These are phyloP conservation scores for Ceramica pisi DNA, from an alignment of 2,888 invertebrate genomes.

Conservation along the genomic window DNA sequence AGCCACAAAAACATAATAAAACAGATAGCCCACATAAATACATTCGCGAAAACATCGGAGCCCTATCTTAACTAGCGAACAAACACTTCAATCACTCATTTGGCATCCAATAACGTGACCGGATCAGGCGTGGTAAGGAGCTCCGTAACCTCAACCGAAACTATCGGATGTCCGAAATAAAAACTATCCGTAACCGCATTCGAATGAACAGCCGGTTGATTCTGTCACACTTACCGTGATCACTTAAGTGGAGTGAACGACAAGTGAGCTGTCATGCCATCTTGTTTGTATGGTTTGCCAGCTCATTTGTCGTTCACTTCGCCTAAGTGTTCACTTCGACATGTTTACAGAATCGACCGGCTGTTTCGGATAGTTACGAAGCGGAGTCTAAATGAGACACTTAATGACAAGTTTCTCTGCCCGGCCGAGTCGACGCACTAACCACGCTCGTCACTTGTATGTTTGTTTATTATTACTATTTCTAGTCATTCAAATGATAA, in stretches of 20 bases:
- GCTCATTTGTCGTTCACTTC: too few species aligned
- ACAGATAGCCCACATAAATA: constrained; percentile 62
- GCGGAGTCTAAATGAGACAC: too few species aligned
- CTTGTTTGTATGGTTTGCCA: too few species aligned
- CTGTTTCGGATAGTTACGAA: too few species aligned
- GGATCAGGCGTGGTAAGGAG: constrained; percentile 33
- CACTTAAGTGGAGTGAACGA: too few species aligned
- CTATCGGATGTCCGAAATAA: neutral
- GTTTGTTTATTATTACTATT: neutral
- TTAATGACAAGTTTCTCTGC: too few species aligned
- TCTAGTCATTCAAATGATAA: neutral
- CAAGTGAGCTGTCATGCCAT: too few species aligned
- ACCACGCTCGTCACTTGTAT: too few species aligned
- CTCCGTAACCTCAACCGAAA: neutral
- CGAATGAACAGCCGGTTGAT: too few species aligned
- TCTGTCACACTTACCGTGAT: too few species aligned
- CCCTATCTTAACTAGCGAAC: constrained; percentile 67
- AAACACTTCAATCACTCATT: constrained; percentile 70
- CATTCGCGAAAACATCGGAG: constrained; percentile 56
- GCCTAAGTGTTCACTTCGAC: too few species aligned
- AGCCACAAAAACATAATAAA: constrained; percentile 60
- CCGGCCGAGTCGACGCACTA: neutral
- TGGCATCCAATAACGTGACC: constrained; percentile 67
- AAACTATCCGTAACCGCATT: neutral
- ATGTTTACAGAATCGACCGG: too few species aligned